A percentile compares a stretch with the other conserved stretches of the same genome.
Evolutionary conservation across 2,888 invertebrate genomes (phyloP).

Genomic region (Crematogaster levior): DNA sequence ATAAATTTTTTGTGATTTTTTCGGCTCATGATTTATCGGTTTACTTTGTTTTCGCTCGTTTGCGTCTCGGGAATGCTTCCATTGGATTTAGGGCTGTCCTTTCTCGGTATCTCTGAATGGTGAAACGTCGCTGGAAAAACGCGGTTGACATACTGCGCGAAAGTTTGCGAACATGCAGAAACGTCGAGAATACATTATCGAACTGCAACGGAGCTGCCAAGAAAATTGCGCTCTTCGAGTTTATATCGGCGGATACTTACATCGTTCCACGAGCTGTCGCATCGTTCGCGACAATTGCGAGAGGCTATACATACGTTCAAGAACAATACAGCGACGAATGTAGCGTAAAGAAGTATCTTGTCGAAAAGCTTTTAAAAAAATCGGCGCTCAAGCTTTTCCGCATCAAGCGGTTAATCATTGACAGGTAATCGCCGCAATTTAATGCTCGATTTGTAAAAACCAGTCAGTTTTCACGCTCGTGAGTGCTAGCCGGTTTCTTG

Average conservation of each 20-base stretch:
- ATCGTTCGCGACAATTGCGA: slow-evolving; percentile 1
- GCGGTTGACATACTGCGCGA: slow-evolving; percentile 5
- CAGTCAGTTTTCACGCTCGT: neutral
- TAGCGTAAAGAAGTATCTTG: slow-evolving; percentile 3
- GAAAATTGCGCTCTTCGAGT: slow-evolving; percentile 69
- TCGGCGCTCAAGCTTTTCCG: slow-evolving; percentile 40
- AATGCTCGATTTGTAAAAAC: slow-evolving; percentile 5
- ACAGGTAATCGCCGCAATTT: slow-evolving; percentile 12
- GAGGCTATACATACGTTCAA: slow-evolving; percentile 47
- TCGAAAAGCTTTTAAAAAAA: slow-evolving; percentile 39
- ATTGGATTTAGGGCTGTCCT: slow-evolving; percentile 4
- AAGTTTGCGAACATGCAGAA: slow-evolving; percentile 36
- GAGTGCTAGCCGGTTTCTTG: neutral
- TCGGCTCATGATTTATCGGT: neutral
- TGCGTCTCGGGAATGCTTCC: neutral
- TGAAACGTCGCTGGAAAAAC: neutral
- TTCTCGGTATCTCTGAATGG: slow-evolving; percentile 3
- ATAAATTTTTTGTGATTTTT: neutral
- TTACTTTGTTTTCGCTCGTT: slow-evolving; percentile 4
- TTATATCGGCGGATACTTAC: slow-evolving; percentile 61
- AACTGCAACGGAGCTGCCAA: slow-evolving; percentile 67
- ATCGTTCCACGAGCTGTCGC: slow-evolving; percentile 52
- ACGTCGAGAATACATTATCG: slow-evolving; percentile 19
- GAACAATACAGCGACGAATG: slow-evolving; percentile 56
- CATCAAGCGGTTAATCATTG: slow-evolving; percentile 26